Evolutionary conservation across 2,113 vertebrate genomes (phyloP).

Genomic region (Marmota flaviventris): DNA sequence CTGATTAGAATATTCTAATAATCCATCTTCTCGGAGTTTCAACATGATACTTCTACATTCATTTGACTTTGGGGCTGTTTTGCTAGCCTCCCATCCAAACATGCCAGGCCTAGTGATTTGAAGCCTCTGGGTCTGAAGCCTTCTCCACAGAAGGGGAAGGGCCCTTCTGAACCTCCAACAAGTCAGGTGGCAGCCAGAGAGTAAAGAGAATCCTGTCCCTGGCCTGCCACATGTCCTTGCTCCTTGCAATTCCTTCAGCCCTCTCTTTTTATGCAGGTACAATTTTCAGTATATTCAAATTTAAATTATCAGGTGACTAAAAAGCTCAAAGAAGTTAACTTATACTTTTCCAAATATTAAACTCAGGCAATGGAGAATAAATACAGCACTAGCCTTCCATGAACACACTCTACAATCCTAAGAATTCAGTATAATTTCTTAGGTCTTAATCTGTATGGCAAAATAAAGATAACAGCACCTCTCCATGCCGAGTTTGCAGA

Average conservation of each 20-base stretch:
- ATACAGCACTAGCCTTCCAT: neutral
- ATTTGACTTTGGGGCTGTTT: neutral
- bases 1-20: neutral
- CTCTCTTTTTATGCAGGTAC: neutral
- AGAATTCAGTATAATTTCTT: neutral
- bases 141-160: neutral
- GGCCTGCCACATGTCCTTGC: neutral
- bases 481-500: neutral
- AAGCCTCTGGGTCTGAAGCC: neutral
- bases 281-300: neutral
- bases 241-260: neutral
- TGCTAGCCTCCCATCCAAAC: neutral
- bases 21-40: neutral
- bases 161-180: neutral
- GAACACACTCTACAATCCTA: neutral
- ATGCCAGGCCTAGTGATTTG: neutral
- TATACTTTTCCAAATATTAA: neutral
- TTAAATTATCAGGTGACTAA: neutral
- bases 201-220: neutral
- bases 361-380: neutral
- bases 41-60: neutral
- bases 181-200: neutral
- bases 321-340: neutral
- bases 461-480: neutral
- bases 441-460: neutral